These are phyloP conservation scores for Brachyptera putata DNA, from an alignment of 2,888 invertebrate genomes.

Conservation along the genomic window DNA sequence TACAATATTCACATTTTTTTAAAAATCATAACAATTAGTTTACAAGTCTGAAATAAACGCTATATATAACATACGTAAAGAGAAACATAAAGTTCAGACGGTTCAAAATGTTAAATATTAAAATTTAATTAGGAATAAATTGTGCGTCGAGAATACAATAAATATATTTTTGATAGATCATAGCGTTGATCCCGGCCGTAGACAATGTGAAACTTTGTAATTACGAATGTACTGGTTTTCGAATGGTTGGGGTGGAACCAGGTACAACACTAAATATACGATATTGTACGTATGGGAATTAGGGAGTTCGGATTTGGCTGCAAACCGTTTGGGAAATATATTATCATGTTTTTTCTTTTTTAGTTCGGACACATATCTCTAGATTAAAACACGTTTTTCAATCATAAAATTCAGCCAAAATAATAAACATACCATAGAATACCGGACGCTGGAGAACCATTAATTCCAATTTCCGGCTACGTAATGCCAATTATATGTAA, in stretches of 20 bases:
- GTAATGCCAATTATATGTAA: neutral
- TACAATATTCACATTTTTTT: no score
- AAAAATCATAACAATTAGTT: no score
- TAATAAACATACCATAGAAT: slow-evolving; percentile 2
- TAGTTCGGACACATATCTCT: neutral
- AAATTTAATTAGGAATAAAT: no score
- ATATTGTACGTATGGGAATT: neutral
- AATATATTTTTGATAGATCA: no score
- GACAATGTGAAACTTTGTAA: no score
- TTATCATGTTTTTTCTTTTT: neutral
- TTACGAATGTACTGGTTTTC: neutral
- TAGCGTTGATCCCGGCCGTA: no score
- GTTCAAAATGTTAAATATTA: no score
- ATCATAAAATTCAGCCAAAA: slow-evolving; percentile 19
- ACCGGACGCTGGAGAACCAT: neutral
- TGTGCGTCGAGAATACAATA: no score
- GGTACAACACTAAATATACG: slow-evolving; percentile 3
- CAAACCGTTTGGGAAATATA: slow-evolving; percentile 1
- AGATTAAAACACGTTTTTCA: slow-evolving; percentile 21
- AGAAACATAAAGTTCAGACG: no score
- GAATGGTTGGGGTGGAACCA: neutral
- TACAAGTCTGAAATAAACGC: no score
- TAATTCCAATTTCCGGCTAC: neutral
- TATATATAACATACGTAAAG: no score
- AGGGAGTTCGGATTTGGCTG: neutral